Conservation (phyloP, 2,888 invertebrate species). For the Alcis repandata region DNA sequence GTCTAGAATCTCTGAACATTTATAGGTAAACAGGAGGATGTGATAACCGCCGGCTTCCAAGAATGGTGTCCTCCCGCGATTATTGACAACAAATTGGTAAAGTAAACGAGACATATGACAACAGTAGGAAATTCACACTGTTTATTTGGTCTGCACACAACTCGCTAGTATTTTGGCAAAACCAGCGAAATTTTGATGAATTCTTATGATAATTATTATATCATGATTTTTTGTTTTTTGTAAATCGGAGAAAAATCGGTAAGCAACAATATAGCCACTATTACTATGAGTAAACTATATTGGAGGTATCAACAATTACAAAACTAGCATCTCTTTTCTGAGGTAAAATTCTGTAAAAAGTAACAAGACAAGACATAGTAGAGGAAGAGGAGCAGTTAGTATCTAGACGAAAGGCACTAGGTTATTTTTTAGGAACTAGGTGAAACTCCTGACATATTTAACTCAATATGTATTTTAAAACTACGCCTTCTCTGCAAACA, state of each 20-base stretch:
- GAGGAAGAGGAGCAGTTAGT: no score
- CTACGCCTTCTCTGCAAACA: not conserved
- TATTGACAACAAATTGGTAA: conserved; percentile 57
- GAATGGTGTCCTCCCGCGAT: conserved; percentile 59
- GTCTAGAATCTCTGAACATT: conserved; percentile 34
- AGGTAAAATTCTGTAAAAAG: no score
- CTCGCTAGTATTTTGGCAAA: conserved; percentile 16
- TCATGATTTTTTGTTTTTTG: not conserved
- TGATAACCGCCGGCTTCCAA: conserved; percentile 56
- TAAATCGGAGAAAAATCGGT: not conserved
- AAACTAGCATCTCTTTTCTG: no score
- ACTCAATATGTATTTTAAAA: not conserved
- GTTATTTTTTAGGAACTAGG: no score
- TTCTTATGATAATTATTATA: conserved; percentile 8
- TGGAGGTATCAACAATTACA: no score
- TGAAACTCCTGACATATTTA: not conserved
- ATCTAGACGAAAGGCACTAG: no score
- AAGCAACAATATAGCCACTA: no score
- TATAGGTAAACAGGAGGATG: conserved; percentile 41
- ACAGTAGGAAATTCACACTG: conserved; percentile 60
- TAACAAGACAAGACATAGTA: no score
- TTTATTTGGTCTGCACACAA: conserved; percentile 27
- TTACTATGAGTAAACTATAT: no score
- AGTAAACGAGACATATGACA: conserved; percentile 59
- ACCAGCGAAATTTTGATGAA: conserved; percentile 6